Base-by-base conservation (phyloP, 2,797 vertebrate genomes). In the Enteromius unitaeniatus region DNA sequence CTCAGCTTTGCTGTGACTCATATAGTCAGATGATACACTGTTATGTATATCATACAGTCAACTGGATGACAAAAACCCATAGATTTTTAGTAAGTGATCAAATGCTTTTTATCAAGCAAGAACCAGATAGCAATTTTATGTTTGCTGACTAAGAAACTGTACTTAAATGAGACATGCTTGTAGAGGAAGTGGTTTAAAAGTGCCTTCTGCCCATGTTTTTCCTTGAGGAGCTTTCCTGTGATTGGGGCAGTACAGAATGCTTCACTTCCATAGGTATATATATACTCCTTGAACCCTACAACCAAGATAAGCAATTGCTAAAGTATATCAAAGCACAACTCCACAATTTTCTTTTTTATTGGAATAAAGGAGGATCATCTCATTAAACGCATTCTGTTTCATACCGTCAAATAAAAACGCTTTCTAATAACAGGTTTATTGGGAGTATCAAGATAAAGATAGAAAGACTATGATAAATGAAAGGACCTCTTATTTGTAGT, bases 181-280 rank as follows among this genome's bases (percentile, higher is more conserved):
- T 53, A 85, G 84, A 60, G 82, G 83, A 86, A 88, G 62, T 58
- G 87, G 73, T 87, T 79, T 86, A 90, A 87, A 94, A 93, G 92
- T 93, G 93, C 93, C 92, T 93, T 93, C 77, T 79, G 90, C 89
- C 81, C 34, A 87, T 84, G 70, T 86, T 69, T 86, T 69, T 88
- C 85, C 62, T 86, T 17, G 78, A 23, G 23, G 45, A 67, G 15
- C 4, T 65, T 68, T 69, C 62, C 51, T 77, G 13, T 37, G 72
- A 65, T 77, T 74, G 19, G 73, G 37, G 23, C 37, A 55, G 49
- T 60, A 70, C 37, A 83, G 47, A 75, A 28, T 42, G 26, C 51
- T 83, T 83, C 37, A 68, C 49, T 26, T 74, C 28, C 21, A 11
- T 42, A 42, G 7, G 8, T 40, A 14, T 62, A 14, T 19, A 17